phyloP scores from a whole-genome alignment of 2,888 invertebrate genomes.

The Nephrotoma appendiculata region DNA sequence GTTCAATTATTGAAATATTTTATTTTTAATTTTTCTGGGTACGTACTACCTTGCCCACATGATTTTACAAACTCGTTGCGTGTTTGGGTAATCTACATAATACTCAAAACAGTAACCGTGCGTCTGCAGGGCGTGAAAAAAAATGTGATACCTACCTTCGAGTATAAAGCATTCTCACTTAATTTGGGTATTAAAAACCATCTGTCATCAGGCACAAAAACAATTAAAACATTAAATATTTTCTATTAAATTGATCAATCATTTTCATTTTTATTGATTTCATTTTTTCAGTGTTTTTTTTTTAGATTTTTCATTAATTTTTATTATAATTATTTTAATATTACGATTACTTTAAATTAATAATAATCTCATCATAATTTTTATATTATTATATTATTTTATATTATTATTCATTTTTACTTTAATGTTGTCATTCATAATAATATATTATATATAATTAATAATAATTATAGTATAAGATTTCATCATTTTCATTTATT shows the following conservation, averaged over 20 bases:
- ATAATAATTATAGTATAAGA: not conserved
- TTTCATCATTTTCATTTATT: not conserved
- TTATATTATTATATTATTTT: not conserved
- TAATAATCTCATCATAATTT: not conserved
- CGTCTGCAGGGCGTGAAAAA: no score
- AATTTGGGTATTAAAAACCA: no score
- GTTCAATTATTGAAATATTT: no score
- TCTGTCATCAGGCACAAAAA: not conserved
- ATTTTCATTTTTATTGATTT: not conserved
- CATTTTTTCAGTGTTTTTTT: not conserved
- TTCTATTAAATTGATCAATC: not conserved
- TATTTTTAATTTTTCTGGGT: no score
- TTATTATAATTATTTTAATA: not conserved
- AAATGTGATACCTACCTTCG: no score
- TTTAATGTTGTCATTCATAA: not conserved
- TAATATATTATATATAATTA: not conserved
- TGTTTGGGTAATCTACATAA: no score
- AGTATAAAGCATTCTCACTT: no score
- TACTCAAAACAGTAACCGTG: no score
- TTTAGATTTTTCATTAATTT: not conserved
- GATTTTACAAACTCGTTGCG: no score
- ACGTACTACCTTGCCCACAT: no score
- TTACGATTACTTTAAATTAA: not conserved
- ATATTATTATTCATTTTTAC: not conserved
- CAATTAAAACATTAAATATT: not conserved